Evolutionary conservation across 2,888 invertebrate genomes (phyloP).

Genomic region (Hemithea aestivaria): DNA sequence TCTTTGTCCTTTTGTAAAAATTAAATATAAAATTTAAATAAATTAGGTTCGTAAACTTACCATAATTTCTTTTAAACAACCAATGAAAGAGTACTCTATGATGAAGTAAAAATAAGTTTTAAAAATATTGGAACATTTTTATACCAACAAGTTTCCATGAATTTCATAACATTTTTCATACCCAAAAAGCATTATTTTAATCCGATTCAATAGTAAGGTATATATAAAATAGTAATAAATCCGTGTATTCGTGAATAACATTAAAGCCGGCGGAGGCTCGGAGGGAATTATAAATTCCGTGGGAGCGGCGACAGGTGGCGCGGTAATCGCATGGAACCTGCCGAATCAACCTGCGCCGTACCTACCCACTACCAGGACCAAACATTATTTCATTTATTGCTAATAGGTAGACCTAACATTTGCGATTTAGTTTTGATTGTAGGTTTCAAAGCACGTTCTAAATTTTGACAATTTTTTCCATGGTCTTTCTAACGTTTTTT

Average conservation of each 20-base stretch:
- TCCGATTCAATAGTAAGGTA: slow-evolving; percentile 18
- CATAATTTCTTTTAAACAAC: too few relatives aligned
- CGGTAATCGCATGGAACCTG: slow-evolving; percentile 66
- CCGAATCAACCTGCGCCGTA: slow-evolving; percentile 53
- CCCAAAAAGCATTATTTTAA: slow-evolving; percentile 28
- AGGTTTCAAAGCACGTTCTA: too few relatives aligned
- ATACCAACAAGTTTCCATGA: too few relatives aligned
- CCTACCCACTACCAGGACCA: slow-evolving; percentile 41
- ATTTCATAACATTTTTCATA: slow-evolving; percentile 15
- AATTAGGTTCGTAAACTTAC: too few relatives aligned
- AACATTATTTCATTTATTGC: slow-evolving; percentile 32
- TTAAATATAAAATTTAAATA: too few relatives aligned
- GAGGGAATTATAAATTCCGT: slow-evolving; percentile 69
- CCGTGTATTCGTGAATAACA: slow-evolving; percentile 69
- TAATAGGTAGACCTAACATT: slow-evolving; percentile 4
- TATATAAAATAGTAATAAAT: slow-evolving; percentile 54
- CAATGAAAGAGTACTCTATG: too few relatives aligned
- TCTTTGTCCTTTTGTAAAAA: too few relatives aligned
- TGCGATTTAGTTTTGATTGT: too few relatives aligned
- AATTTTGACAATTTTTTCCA: too few relatives aligned
- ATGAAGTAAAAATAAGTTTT: too few relatives aligned
- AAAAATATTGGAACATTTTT: too few relatives aligned
- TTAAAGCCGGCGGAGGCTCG: slow-evolving; percentile 54
- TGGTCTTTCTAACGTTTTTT: too few relatives aligned
- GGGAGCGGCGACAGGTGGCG: slow-evolving; percentile 72